Evolutionary conservation across 2,113 vertebrate species (phyloP).

Genomic region (Pygoscelis antarcticus): DNA sequence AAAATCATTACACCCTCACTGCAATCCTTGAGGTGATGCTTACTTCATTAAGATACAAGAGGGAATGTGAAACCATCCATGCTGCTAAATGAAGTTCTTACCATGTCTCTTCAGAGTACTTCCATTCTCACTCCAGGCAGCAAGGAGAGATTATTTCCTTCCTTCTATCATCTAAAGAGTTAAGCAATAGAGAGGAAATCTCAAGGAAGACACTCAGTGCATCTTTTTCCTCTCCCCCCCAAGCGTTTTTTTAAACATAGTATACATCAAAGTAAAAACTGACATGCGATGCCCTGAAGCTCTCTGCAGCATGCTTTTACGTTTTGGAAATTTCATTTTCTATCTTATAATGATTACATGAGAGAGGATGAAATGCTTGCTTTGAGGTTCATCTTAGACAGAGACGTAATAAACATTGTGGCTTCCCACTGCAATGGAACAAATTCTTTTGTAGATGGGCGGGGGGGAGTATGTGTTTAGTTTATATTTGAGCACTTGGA

Average conservation of each 20-base stretch:
- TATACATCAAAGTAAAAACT: constrained; percentile 76
- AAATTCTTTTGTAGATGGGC: constrained; percentile 46
- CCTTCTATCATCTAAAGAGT: constrained; percentile 53
- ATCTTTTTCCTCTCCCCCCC: background rate
- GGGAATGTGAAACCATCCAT: constrained; percentile 24
- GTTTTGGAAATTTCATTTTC: constrained; percentile 79
- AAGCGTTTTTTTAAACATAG: background rate
- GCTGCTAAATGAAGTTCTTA: constrained; percentile 43
- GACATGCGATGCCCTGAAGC: constrained; percentile 69
- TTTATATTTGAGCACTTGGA: constrained; percentile 33
- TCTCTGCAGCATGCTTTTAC: constrained; percentile 78
- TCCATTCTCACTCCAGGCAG: constrained; percentile 23
- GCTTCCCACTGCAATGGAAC: constrained; percentile 68
- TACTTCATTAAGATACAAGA: constrained; percentile 65
- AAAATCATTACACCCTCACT: constrained; percentile 19
- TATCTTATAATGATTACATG: constrained; percentile 75
- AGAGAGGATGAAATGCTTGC: constrained; percentile 73
- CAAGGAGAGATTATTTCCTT: constrained; percentile 33
- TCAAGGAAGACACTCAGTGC: constrained; percentile 34
- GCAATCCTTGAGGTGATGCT: constrained; percentile 20
- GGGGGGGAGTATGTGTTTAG: background rate
- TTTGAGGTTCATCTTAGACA: constrained; percentile 77
- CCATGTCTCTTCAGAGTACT: constrained; percentile 29
- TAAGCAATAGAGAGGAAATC: constrained; percentile 63
- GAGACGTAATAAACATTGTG: constrained; percentile 71